These are phyloP conservation scores for Amphiprion clarkii DNA, from an alignment of 2,797 vertebrate genomes.

Conservation along the genomic window DNA sequence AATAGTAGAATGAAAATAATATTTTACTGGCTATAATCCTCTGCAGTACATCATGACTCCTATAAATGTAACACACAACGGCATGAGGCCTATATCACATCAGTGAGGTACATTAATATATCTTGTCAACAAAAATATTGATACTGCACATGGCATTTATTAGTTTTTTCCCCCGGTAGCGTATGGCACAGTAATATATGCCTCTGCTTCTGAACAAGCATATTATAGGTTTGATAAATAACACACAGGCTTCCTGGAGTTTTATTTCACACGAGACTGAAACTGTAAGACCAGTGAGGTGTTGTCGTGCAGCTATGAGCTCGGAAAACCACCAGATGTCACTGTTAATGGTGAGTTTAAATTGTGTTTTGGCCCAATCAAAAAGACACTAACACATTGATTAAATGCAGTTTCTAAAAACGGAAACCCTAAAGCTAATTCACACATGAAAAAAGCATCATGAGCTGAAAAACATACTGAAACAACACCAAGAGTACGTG, in stretches of 20 bases:
- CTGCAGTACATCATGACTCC: neutral
- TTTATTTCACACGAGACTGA: neutral
- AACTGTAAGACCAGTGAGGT: neutral
- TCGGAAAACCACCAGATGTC: conserved; percentile 29
- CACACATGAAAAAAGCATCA: too few species aligned
- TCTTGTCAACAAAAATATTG: neutral
- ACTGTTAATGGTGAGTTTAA: neutral
- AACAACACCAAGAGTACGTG: too few species aligned
- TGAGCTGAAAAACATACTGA: too few species aligned
- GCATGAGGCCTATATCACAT: neutral
- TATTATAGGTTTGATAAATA: conserved; percentile 2
- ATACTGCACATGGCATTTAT: neutral
- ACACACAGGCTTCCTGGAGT: neutral
- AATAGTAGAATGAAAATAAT: neutral
- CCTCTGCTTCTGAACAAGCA: neutral
- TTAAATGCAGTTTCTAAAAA: too few species aligned
- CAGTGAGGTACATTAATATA: neutral
- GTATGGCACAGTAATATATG: neutral
- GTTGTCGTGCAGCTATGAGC: neutral
- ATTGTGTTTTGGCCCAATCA: too few species aligned
- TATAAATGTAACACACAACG: too few species aligned
- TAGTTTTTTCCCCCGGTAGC: neutral
- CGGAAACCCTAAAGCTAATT: too few species aligned
- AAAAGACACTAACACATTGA: too few species aligned
- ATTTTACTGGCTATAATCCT: neutral